phyloP scores from a whole-genome alignment of 2,113 vertebrate species.

The Merops nubicus region DNA sequence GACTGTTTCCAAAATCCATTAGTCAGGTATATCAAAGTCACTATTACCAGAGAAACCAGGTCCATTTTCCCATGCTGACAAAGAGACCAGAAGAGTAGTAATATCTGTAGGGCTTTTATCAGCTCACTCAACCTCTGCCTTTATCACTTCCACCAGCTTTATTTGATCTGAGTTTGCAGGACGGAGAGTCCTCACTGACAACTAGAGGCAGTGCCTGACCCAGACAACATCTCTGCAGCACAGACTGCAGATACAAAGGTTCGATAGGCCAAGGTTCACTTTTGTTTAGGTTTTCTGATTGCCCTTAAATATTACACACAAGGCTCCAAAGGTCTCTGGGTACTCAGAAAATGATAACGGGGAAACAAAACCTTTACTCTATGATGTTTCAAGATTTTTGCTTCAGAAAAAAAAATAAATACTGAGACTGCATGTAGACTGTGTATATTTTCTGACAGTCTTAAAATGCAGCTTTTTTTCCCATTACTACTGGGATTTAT shows the following conservation, averaged over 20 bases:
- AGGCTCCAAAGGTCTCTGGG: background rate
- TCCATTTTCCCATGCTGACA: background rate
- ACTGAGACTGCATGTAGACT: background rate
- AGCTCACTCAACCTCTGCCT: background rate
- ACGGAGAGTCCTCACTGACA: background rate
- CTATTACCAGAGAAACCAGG: background rate
- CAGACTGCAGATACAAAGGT: background rate
- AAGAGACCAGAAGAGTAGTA: background rate
- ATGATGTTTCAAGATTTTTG: background rate
- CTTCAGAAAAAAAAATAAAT: background rate
- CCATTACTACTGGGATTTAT: background rate
- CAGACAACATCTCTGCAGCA: background rate
- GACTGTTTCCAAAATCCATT: background rate
- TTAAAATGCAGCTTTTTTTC: background rate
- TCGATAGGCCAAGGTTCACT: background rate
- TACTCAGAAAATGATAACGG: background rate
- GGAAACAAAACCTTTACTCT: background rate
- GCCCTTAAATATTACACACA: background rate
- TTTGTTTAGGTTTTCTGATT: background rate
- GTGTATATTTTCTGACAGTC: background rate
- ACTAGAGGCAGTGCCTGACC: background rate
- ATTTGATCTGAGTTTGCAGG: slow-evolving; percentile 12
- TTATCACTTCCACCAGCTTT: slow-evolving; percentile 9
- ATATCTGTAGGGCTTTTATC: background rate
- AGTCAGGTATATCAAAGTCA: background rate